Percentiles rank a stretch among this genome's conserved stretches.
These are phyloP conservation scores for Nothoprocta perdicaria DNA, from an alignment of 2,113 vertebrate genomes.

Conservation along the genomic window DNA sequence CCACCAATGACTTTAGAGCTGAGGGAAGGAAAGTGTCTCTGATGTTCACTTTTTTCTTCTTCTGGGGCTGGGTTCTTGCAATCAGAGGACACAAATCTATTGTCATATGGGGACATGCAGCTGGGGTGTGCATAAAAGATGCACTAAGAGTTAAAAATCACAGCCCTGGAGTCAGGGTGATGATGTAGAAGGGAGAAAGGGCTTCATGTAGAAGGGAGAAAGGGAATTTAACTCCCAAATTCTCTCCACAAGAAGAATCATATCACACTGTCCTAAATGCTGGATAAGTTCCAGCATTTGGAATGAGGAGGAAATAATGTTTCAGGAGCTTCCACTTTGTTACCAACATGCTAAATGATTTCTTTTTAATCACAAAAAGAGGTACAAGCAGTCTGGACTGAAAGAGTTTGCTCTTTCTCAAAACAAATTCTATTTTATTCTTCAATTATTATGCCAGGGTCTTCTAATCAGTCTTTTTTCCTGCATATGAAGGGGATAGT, in stretches of 20 bases:
- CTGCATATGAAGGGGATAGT: neutral
- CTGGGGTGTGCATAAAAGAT: neutral
- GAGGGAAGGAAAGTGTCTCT: neutral
- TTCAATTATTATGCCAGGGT: neutral
- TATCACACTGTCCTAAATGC: neutral
- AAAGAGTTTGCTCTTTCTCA: neutral
- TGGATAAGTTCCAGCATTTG: neutral
- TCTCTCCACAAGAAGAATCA: neutral
- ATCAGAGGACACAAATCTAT: neutral
- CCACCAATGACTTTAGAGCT: neutral
- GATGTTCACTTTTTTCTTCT: accelerated
- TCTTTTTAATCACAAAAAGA: neutral
- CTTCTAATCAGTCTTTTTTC: neutral
- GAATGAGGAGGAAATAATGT: neutral
- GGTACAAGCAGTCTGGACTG: neutral
- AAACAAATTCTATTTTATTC: neutral
- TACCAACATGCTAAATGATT: neutral
- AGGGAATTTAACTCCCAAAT: neutral
- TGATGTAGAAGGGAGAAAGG: neutral
- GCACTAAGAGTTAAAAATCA: neutral
- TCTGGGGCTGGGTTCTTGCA: neutral
- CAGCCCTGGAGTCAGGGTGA: neutral
- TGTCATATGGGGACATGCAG: accelerated
- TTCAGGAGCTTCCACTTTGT: neutral
- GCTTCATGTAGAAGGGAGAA: neutral